Conservation (phyloP, 2,888 invertebrate genomes). For the Argyresthia albistria region DNA sequence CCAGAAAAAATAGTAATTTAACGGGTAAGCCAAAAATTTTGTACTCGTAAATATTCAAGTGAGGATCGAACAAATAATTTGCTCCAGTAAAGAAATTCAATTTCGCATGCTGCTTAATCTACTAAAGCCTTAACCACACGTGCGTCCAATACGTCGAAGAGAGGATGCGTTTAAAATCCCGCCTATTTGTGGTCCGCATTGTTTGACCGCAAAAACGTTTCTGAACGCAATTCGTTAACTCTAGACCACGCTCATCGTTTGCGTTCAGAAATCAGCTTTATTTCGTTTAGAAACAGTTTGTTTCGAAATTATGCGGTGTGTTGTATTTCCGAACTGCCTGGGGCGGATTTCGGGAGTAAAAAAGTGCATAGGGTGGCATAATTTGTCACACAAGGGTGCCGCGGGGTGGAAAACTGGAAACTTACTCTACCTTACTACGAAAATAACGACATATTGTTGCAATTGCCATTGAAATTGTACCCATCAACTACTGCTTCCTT, state of each 20-base stretch:
- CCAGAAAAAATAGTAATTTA: no score
- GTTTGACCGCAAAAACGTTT: constrained; percentile 21
- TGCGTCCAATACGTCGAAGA: background rate
- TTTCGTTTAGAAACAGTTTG: background rate
- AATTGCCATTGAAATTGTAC: background rate
- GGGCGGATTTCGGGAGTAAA: constrained; percentile 4
- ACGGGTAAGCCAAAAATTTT: no score
- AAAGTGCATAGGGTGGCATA: constrained; percentile 15
- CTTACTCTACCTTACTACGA: background rate
- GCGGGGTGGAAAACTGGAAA: constrained; percentile 2
- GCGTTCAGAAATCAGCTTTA: background rate
- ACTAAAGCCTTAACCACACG: no score
- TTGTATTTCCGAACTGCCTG: background rate
- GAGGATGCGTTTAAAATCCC: background rate
- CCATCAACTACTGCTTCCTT: background rate
- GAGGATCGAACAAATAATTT: no score
- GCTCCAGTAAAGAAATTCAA: no score
- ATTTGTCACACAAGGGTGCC: constrained; percentile 19
- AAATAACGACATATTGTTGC: background rate
- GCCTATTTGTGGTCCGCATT: constrained; percentile 4
- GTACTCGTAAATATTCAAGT: no score
- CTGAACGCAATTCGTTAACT: constrained; percentile 36
- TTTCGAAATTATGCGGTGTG: no score
- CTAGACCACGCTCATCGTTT: constrained; percentile 1
- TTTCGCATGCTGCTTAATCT: no score